A percentile compares a stretch with the other conserved stretches of the same genome.
Conservation (phyloP, 37 sponge, comb jelly and placozoan genomes). For the Diacarnus erythraeanus region DNA sequence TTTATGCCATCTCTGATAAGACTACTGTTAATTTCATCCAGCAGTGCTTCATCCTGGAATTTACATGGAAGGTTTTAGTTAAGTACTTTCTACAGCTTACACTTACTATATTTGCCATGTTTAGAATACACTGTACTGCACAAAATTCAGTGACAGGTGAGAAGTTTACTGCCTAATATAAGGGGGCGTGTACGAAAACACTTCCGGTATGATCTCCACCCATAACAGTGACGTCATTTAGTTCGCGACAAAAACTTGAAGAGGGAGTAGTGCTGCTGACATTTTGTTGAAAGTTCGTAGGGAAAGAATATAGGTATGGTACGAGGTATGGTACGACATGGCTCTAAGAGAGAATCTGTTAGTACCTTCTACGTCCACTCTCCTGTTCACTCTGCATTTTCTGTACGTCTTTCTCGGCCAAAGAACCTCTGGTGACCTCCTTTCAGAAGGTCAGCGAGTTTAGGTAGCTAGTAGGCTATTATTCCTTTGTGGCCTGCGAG, state of each 20-base stretch:
- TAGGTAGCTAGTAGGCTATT: no score
- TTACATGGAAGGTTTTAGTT: neutral
- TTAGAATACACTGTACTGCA: no score
- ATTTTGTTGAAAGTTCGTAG: neutral
- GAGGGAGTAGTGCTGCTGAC: no score
- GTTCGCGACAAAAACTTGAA: no score
- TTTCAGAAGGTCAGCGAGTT: slow-evolving; percentile 9
- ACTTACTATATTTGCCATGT: no score
- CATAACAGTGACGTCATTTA: no score
- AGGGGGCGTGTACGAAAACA: no score
- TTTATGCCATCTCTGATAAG: slow-evolving; percentile 38
- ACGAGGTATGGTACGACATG: slow-evolving; percentile 36
- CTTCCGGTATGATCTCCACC: no score
- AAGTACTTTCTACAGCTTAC: neutral
- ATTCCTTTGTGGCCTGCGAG: no score
- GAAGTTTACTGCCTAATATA: no score
- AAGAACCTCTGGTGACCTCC: slow-evolving; percentile 11
- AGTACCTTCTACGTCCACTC: slow-evolving; percentile 10
- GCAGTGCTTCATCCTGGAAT: neutral
- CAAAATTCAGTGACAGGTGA: no score
- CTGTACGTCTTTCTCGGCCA: slow-evolving; percentile 15
- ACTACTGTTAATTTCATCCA: slow-evolving; percentile 16
- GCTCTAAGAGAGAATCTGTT: slow-evolving; percentile 17
- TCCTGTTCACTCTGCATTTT: slow-evolving; percentile 7
- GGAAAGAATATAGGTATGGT: neutral